Evolutionary conservation across 2,113 vertebrate genomes (phyloP).

Genomic region (Noctilio leporinus): DNA sequence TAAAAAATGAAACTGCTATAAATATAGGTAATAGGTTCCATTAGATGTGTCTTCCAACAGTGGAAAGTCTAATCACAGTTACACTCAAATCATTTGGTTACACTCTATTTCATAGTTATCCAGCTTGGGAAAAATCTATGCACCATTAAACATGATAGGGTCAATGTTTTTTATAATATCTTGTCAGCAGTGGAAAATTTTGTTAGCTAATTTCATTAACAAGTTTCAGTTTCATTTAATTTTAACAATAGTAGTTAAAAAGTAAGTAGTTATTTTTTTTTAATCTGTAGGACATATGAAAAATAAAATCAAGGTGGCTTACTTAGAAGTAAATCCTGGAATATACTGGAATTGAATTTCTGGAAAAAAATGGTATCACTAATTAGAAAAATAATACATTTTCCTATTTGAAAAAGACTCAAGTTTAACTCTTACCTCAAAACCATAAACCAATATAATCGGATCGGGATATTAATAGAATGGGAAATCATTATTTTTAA

Average conservation of each 20-base stretch:
- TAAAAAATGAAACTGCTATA: conserved; percentile 70
- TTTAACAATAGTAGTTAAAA: conserved; percentile 52
- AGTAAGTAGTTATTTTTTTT: background rate
- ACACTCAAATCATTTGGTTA: conserved; percentile 65
- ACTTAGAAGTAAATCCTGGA: background rate
- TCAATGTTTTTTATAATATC: conserved; percentile 56
- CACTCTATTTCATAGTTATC: conserved; percentile 63
- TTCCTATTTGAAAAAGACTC: background rate
- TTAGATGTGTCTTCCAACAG: conserved; percentile 69
- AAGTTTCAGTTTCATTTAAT: conserved; percentile 55
- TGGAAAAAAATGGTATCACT: background rate
- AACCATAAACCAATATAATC: background rate
- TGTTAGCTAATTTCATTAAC: conserved; percentile 66
- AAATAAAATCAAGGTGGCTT: background rate
- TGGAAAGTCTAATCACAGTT: conserved; percentile 71
- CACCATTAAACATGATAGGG: conserved; percentile 64
- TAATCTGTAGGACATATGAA: background rate
- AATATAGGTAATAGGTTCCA: conserved; percentile 70
- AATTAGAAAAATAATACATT: background rate
- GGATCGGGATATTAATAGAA: background rate
- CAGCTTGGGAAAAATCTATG: conserved; percentile 59
- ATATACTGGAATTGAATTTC: background rate
- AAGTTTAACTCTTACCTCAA: background rate
- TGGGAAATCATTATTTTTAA: background rate
- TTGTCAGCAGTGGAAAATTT: conserved; percentile 59